phyloP scores from a whole-genome alignment of 2,797 vertebrate species.

The Sebastes wilsoni region DNA sequence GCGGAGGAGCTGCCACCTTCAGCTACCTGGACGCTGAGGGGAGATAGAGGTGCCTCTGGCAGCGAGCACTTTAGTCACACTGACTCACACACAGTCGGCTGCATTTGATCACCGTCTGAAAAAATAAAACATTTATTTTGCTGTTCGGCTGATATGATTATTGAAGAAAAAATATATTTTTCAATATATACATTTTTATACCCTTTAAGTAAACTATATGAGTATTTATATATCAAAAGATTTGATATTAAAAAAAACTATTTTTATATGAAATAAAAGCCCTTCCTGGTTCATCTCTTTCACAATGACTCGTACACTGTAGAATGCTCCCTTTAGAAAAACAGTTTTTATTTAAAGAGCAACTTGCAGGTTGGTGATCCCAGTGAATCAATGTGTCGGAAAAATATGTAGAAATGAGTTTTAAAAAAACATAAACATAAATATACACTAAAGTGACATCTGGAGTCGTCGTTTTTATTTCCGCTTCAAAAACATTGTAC shows the following conservation, averaged over 20 bases:
- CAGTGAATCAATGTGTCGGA: neutral
- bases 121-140: neutral
- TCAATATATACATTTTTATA: neutral
- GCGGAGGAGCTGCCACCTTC: slow-evolving; percentile 60
- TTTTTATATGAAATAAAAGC: neutral
- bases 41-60: slow-evolving; percentile 51
- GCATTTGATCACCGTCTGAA: neutral
- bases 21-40: slow-evolving; percentile 64
- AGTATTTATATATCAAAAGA: neutral
- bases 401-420: neutral
- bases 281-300: neutral
- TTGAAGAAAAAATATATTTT: neutral
- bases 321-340: neutral
- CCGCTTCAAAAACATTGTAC: no score
- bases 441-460: no score
- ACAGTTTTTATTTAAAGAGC: neutral
- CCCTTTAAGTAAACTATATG: neutral
- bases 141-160: neutral
- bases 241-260: no score
- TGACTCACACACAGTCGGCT: slow-evolving; percentile 27
- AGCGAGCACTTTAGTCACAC: slow-evolving; percentile 50
- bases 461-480: neutral
- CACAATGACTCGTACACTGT: neutral
- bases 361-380: neutral
- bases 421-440: no score